A percentile compares a stretch with the other conserved stretches of the same genome.
Conservation (phyloP, 2,797 vertebrate genomes). For the Leptoclinus maculatus region DNA sequence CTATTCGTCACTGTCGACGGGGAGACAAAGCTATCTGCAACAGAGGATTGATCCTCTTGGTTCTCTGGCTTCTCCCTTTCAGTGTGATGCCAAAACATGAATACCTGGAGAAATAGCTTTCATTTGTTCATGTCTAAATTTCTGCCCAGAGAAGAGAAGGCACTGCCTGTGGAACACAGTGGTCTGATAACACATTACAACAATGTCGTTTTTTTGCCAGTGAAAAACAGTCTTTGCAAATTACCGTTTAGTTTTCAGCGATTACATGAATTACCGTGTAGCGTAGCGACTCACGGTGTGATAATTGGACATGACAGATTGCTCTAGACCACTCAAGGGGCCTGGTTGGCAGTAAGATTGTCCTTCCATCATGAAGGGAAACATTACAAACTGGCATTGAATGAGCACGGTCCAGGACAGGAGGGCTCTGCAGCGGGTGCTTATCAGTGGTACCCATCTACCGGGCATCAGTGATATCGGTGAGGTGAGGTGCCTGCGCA, state of each 20-base stretch:
- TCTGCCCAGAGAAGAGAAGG: constrained; percentile 20
- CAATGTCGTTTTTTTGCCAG: constrained; percentile 11
- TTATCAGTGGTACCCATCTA: constrained; percentile 4
- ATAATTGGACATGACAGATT: constrained; percentile 10
- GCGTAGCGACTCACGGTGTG: constrained; percentile 7
- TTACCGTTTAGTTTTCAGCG: constrained; percentile 25
- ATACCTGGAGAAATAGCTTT: constrained; percentile 29
- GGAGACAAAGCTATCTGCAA: constrained; percentile 50
- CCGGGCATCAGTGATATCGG: background rate
- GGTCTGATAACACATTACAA: background rate
- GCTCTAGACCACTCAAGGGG: background rate
- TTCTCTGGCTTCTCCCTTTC: constrained; percentile 39
- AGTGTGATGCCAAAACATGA: constrained; percentile 21
- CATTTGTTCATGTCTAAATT: constrained; percentile 16
- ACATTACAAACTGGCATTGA: background rate
- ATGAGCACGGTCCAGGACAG: background rate
- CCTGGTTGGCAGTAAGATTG: background rate
- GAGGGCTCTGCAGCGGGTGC: background rate
- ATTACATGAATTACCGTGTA: constrained; percentile 29
- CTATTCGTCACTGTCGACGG: constrained; percentile 54
- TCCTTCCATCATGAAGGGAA: background rate
- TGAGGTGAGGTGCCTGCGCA: background rate
- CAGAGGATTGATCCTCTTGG: constrained; percentile 31
- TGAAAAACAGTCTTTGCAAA: constrained; percentile 30
- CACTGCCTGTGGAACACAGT: background rate